Evolutionary conservation across 2,113 vertebrate genomes (phyloP).

Genomic region (Triplophysa siluroides): DNA sequence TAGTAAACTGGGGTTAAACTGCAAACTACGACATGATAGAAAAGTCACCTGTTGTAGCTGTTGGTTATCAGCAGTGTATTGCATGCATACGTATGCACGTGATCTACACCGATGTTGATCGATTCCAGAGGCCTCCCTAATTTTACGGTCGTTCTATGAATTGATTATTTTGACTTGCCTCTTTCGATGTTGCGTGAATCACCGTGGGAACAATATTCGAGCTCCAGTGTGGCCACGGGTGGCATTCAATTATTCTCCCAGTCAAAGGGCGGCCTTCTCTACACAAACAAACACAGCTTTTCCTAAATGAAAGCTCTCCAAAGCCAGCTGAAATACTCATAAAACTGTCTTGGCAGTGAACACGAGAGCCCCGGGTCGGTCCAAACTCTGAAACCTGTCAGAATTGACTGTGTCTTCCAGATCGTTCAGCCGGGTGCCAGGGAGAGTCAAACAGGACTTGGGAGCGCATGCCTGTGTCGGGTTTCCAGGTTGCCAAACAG

Average conservation of each 20-base stretch:
- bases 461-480: not conserved
- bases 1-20: no score
- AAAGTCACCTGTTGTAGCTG: not conserved
- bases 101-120: not conserved
- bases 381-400: constrained; percentile 13
- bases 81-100: not conserved
- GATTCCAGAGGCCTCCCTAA: not conserved
- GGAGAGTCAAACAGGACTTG: not conserved
- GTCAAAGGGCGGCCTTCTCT: constrained; percentile 22
- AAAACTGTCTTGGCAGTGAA: constrained; percentile 23
- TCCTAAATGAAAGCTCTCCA: constrained; percentile 29
- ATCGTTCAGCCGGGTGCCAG: not conserved
- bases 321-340: constrained; percentile 25
- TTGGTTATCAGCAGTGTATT: not conserved
- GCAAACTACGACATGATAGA: no score
- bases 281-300: constrained; percentile 26
- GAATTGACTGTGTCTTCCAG: constrained; percentile 6
- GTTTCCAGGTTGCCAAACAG: not conserved
- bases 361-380: not conserved
- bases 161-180: not conserved
- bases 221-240: constrained; percentile 28
- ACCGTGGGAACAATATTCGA: not conserved
- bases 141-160: not conserved
- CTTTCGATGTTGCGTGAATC: constrained; percentile 10
- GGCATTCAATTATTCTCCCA: constrained; percentile 9